Conservation (phyloP, 2,113 vertebrate species). For the Argyrosomus japonicus region DNA sequence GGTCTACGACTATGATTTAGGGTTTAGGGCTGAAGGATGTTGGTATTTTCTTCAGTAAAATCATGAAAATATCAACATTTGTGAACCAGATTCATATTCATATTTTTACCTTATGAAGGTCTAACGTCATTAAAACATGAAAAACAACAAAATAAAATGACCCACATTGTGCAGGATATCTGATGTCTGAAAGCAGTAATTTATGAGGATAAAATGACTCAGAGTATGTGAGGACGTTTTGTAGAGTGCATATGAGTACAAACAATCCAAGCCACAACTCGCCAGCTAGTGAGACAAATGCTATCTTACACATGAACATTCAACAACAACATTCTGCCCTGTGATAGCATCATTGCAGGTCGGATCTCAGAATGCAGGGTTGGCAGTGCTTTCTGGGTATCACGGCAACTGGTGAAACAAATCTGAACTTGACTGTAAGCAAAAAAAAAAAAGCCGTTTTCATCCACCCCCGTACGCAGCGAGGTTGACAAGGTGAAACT, state of each 20-base stretch:
- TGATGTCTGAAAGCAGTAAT: not conserved
- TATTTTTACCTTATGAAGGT: not conserved
- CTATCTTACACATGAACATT: not conserved
- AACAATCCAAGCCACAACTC: not conserved
- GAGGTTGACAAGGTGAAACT: conserved; percentile 44
- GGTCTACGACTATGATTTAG: not conserved
- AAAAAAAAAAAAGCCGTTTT: not conserved
- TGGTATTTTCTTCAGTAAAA: not conserved
- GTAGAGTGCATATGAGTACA: not conserved
- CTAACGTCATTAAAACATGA: too few species aligned
- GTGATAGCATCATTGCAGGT: not conserved
- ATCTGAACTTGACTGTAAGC: conserved; percentile 24
- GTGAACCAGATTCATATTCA: not conserved
- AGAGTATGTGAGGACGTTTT: not conserved
- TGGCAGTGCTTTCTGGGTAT: not conserved
- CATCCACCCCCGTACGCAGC: conserved; percentile 28
- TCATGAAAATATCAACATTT: not conserved
- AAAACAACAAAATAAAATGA: not conserved
- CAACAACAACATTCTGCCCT: not conserved
- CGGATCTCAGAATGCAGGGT: not conserved
- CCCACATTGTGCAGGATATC: not conserved
- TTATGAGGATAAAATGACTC: not conserved
- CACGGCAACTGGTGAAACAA: not conserved
- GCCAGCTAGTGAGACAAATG: not conserved
- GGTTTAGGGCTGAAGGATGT: not conserved